These are phyloP conservation scores for Indicator indicator DNA, from an alignment of 2,113 vertebrate genomes.

Conservation along the genomic window DNA sequence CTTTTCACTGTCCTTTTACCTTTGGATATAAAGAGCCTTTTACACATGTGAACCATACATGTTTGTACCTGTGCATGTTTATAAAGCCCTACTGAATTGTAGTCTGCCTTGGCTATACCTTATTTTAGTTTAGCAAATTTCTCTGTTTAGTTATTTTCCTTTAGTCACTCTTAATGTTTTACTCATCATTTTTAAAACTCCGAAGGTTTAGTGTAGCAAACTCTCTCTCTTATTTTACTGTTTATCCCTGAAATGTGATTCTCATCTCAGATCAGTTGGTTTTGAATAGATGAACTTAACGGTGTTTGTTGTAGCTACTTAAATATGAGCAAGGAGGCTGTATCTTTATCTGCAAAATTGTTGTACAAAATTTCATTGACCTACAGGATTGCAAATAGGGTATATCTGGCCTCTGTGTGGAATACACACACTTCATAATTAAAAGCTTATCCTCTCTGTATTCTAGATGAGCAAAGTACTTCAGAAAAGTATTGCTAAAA, in stretches of 20 bases:
- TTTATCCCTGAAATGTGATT: neutral
- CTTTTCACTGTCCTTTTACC: neutral
- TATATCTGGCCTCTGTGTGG: neutral
- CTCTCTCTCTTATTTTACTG: neutral
- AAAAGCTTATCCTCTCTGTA: neutral
- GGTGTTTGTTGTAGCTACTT: neutral
- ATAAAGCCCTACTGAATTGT: neutral
- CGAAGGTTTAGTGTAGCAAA: neutral
- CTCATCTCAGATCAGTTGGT: neutral
- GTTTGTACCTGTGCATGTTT: neutral
- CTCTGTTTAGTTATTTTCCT: neutral
- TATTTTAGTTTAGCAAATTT: neutral
- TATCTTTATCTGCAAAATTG: neutral
- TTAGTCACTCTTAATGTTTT: neutral
- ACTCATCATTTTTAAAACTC: neutral
- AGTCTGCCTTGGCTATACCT: neutral
- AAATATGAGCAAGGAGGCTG: neutral
- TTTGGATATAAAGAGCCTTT: neutral
- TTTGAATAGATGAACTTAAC: neutral
- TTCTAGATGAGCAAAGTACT: neutral
- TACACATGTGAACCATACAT: no score
- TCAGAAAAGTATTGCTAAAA: neutral
- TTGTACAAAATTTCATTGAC: neutral
- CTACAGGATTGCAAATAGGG: neutral
- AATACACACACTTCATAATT: neutral